A percentile compares a stretch with the other conserved stretches of the same genome.
These are phyloP conservation scores for Stigmatopora nigra DNA, from an alignment of 2,113 vertebrate genomes.

Conservation along the genomic window DNA sequence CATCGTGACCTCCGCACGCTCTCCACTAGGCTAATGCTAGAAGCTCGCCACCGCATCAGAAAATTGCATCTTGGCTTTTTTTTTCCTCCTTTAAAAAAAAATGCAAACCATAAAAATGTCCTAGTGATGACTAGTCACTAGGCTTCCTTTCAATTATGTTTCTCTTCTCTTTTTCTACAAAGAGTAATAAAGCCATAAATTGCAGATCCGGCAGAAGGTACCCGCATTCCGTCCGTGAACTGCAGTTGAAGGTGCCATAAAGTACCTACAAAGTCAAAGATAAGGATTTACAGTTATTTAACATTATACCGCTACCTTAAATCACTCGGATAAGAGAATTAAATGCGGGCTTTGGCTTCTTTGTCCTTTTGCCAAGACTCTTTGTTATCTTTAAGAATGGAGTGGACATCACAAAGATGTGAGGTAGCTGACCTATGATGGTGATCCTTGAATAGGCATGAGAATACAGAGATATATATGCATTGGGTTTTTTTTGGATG, in stretches of 20 bases:
- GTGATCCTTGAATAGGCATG: not conserved
- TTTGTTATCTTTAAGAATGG: not conserved
- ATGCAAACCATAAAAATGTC: slow-evolving; percentile 62
- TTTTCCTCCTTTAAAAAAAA: slow-evolving; percentile 49
- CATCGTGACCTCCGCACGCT: slow-evolving; percentile 52
- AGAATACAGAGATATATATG: not conserved
- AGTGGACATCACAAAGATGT: too few relatives aligned
- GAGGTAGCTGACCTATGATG: too few relatives aligned
- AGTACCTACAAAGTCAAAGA: slow-evolving; percentile 69
- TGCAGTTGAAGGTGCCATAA: slow-evolving; percentile 69
- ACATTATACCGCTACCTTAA: slow-evolving; percentile 60
- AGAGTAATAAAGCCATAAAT: slow-evolving; percentile 75
- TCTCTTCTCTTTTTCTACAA: slow-evolving; percentile 67
- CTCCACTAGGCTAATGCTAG: slow-evolving; percentile 33
- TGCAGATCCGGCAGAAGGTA: slow-evolving; percentile 52
- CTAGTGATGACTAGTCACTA: slow-evolving; percentile 46
- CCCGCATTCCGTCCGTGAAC: slow-evolving; percentile 66
- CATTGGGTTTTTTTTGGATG: too few relatives aligned
- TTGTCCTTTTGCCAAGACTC: slow-evolving; percentile 54
- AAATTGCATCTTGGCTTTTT: slow-evolving; percentile 66
- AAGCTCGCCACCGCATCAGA: slow-evolving; percentile 62
- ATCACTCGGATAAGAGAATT: slow-evolving; percentile 68
- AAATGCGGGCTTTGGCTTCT: slow-evolving; percentile 63
- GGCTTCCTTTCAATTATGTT: slow-evolving; percentile 67
- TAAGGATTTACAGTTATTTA: slow-evolving; percentile 75